These are phyloP conservation scores for Aurelia sp. DNA, from an alignment of 30 jellyfish, hydroid and myxozoan genomes.

Conservation along the genomic window DNA sequence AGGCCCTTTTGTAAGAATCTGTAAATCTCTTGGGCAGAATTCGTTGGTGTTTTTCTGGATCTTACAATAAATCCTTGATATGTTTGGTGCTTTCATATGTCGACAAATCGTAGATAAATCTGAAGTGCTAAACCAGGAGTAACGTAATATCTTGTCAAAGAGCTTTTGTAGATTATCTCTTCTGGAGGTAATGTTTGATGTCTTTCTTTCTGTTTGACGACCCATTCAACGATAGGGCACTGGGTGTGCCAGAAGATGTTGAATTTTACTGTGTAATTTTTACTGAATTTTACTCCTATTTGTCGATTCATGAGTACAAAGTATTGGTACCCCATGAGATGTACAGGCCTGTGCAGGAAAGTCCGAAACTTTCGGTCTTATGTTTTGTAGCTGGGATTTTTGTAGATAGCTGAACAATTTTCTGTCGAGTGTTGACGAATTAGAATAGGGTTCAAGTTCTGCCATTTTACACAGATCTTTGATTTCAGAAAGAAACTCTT, in stretches of 20 bases:
- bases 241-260: neutral
- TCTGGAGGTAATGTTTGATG: neutral
- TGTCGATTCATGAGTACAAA: too few species aligned
- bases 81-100: conserved; percentile 37
- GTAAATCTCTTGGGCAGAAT: conserved; percentile 27
- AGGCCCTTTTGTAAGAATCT: conserved; percentile 3
- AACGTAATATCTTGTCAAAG: conserved; percentile 5
- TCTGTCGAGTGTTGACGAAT: too few species aligned
- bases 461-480: too few species aligned
- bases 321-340: too few species aligned
- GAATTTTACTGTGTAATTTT: too few species aligned
- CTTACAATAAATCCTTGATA: conserved; percentile 8
- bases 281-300: too few species aligned
- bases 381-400: too few species aligned
- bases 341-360: too few species aligned
- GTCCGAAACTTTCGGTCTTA: too few species aligned
- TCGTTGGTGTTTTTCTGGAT: conserved; percentile 9
- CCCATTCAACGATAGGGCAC: neutral
- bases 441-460: too few species aligned
- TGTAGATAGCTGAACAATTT: too few species aligned
- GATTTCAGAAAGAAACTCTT: too few species aligned
- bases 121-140: conserved; percentile 20
- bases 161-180: neutral
- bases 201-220: neutral
- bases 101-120: conserved; percentile 34